Evolutionary conservation across 2,797 vertebrate species (phyloP), one percentile per base, ranked within the genome.

Genomic region (Sorex maritimensis): DNA sequence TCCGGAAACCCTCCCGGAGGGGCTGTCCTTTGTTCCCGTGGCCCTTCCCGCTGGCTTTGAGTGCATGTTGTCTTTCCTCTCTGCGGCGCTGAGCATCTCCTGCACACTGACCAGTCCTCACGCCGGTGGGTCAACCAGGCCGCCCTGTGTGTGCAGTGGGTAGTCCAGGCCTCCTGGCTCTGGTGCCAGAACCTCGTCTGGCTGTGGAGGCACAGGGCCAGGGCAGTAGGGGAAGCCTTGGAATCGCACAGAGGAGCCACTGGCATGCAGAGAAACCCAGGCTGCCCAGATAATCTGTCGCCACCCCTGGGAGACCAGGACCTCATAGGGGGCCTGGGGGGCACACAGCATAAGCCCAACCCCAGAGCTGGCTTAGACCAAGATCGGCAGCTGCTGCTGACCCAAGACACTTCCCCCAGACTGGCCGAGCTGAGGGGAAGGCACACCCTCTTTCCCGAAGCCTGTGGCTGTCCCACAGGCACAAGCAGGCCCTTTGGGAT

Each of bases 41-140:
- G 93, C 96, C 95, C 97, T 52, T 96, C 90, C 69, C 96, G 81
- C 96, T 97, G 96, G 96, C 93, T 94, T 92, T 26, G 79, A 96
- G 96, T 98, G 97, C 97, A 97, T 97, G 97, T 96, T 95, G 96
- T 96, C 96, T 96, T 92, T 96, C 87, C 96, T 97, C 97, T 97
- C 80, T 95, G 80, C 87, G 81, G 88, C 14, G 52, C 93, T 96
- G 96, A 96, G 95, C 81, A 46, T 96, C 95, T 91, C 95, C 96
- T 96, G 94, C 94, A 95, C 97, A 90, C 86, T 72, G 73, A 86
- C 13, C 8, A 19, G 24, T 69, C 44, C 68, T 80, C 41, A 1
- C 49, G 21, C 44, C 82, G 73, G 68, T 24, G 78, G 83, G n/a
- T 69, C 71, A 24, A 26, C 30, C 6, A n/a, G 85, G 2, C 75